Evolutionary conservation across 2,888 invertebrate species (phyloP).

Genomic region (Xiphydria camelus): DNA sequence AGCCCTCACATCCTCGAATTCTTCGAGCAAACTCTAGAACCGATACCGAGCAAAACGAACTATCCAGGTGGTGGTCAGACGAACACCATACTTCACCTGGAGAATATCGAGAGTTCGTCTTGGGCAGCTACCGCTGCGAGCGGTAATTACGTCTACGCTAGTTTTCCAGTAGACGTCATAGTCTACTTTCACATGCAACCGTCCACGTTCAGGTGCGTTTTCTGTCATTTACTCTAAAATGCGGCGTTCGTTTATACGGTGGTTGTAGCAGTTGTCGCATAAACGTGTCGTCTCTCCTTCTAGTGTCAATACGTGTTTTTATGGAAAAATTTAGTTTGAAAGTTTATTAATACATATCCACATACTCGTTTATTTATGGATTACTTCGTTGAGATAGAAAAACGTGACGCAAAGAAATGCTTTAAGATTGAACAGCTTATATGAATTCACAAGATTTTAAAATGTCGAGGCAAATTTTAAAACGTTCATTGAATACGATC

Average conservation of each 20-base stretch:
- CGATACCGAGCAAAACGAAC: constrained; percentile 76
- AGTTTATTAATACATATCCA: too few species aligned
- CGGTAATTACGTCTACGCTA: constrained; percentile 76
- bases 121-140: constrained; percentile 52
- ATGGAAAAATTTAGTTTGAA: too few species aligned
- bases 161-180: constrained; percentile 98
- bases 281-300: too few species aligned
- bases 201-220: constrained; percentile 72
- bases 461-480: too few species aligned
- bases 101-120: constrained; percentile 51
- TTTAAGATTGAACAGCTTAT: too few species aligned
- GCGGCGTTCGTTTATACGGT: neutral
- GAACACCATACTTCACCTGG: constrained; percentile 43
- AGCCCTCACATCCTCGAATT: constrained; percentile 97
- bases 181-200: constrained; percentile 99
- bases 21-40: constrained; percentile 94
- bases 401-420: too few species aligned
- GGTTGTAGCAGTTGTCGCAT: too few species aligned
- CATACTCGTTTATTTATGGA: neutral
- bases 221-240: neutral
- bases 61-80: constrained; percentile 42
- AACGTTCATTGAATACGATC: too few species aligned
- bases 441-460: too few species aligned
- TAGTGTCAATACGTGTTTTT: too few species aligned
- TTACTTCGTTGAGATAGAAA: too few species aligned